Evolutionary conservation across 1,140 invertebrate genomes (phyloP), one percentile per base, ranked within the genome.

Genomic region (Plectrocnemia conspersa): DNA sequence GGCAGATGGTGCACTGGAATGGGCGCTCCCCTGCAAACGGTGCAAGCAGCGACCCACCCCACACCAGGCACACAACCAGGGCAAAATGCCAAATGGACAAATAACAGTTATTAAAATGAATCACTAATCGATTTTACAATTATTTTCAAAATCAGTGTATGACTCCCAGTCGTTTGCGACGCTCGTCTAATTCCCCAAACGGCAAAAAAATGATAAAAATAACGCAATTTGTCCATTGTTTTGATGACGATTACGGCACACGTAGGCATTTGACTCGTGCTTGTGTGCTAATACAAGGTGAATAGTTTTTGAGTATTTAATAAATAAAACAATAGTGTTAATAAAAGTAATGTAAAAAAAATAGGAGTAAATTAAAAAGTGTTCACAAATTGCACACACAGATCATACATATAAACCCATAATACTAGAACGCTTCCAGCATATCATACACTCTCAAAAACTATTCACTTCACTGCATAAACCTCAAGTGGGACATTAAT

Each of bases 1-100:
- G 78, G 72, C 82, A 84, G 63, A 82, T 71, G 64, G 77, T 79
- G 71, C 82, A 83, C 64, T 80, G 75, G 69, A 83, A 84, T 54
- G 79, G 79, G 63, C 79, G 75, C 72, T 79, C 78, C 62, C 85
- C 81, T 64, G 53, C 33, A 33, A 36, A 18, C 27, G 40, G 18
- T 50, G 47, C 47, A 50, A 50, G 47, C 47, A 50, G 47, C 47
- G 35, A 42, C 41, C 33, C 42, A 47, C 24, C 45, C 41, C 52
- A 54, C 21, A 50, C 18, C 45, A 52, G 46, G 35, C 49, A 42
- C 36, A 42, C 40, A 42, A 42, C 36, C 29, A 38, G 45, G 38
- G 68, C 68, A 69, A 70, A 73, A 73, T 71, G 72, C 73, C 72
- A 75, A 69, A 74, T 74, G 73, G 73, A 75, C 73, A 74, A 75